Conservation (phyloP, 2,888 invertebrate genomes). For the Myopa tessellatipennis region DNA sequence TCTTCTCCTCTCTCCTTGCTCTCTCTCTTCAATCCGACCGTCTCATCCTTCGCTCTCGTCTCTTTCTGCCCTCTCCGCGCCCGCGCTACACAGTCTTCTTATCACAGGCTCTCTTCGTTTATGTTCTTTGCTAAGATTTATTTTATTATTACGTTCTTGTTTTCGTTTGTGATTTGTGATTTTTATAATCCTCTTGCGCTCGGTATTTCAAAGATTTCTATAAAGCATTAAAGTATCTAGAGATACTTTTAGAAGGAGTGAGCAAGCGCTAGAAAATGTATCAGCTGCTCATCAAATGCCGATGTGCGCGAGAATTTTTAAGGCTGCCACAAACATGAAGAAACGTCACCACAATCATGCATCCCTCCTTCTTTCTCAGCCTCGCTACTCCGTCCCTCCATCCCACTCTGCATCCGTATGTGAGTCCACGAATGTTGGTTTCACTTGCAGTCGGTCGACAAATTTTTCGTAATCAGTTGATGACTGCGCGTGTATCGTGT, state of each 20-base stretch:
- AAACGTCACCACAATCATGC: not conserved
- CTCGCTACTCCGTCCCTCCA: not conserved
- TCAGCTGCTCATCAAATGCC: not conserved
- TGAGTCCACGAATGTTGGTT: not conserved
- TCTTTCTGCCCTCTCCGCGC: too few species aligned
- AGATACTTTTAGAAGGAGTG: not conserved
- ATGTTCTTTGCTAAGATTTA: not conserved
- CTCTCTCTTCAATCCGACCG: not conserved
- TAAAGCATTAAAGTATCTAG: not conserved
- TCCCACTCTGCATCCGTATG: not conserved
- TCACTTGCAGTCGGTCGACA: not conserved
- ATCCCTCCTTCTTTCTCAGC: not conserved
- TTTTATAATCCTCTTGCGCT: too few species aligned
- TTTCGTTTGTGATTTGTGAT: too few species aligned
- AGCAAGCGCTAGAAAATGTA: not conserved
- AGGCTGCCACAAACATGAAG: not conserved
- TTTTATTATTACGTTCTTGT: not conserved
- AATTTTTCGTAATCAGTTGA: slow-evolving; percentile 5
- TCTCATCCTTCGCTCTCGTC: too few species aligned
- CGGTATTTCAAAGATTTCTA: too few species aligned
- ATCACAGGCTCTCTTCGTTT: not conserved
- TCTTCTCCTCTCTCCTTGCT: not conserved
- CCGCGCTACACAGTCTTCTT: not conserved
- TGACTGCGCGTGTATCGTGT: slow-evolving; percentile 4
- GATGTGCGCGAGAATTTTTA: not conserved